These are phyloP conservation scores for Allophyes oxyacanthae DNA, from an alignment of 2,888 invertebrate genomes.

Conservation along the genomic window DNA sequence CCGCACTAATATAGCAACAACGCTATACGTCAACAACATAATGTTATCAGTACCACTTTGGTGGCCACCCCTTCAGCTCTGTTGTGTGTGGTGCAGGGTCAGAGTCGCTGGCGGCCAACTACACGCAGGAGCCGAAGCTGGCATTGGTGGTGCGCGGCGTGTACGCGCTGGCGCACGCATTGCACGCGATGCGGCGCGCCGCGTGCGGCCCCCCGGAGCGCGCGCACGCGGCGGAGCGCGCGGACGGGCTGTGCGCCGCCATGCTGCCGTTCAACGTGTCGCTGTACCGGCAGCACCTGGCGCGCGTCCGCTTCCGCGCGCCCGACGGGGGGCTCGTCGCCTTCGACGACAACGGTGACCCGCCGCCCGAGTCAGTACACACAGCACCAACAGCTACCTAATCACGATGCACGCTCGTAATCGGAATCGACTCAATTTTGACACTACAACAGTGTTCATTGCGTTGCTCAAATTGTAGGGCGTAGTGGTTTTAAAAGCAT, in stretches of 20 bases:
- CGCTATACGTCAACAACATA: no score
- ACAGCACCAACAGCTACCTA: no score
- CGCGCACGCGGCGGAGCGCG: slow-evolving; percentile 58
- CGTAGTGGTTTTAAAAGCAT: no score
- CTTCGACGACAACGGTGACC: slow-evolving; percentile 93
- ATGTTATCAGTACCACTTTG: no score
- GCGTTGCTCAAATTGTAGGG: no score
- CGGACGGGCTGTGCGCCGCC: slow-evolving; percentile 87
- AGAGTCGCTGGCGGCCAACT: slow-evolving; percentile 87
- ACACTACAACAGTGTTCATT: no score
- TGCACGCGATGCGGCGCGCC: slow-evolving; percentile 91
- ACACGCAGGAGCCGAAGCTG: slow-evolving; percentile 93
- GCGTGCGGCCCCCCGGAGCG: slow-evolving; percentile 78
- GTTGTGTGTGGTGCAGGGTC: slow-evolving; percentile 74
- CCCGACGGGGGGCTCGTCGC: slow-evolving; percentile 90
- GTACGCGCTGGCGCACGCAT: slow-evolving; percentile 92
- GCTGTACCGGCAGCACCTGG: slow-evolving; percentile 91
- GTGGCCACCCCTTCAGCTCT: no score
- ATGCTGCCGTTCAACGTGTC: slow-evolving; percentile 93
- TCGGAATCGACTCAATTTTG: no score
- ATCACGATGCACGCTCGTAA: no score
- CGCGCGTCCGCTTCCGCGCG: slow-evolving; percentile 92
- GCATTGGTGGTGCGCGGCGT: slow-evolving; percentile 94
- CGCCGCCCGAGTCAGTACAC: slow-evolving; percentile 91
- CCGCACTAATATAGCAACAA: no score